Conservation (phyloP, 2,797 vertebrate genomes). For the Labroides dimidiatus region DNA sequence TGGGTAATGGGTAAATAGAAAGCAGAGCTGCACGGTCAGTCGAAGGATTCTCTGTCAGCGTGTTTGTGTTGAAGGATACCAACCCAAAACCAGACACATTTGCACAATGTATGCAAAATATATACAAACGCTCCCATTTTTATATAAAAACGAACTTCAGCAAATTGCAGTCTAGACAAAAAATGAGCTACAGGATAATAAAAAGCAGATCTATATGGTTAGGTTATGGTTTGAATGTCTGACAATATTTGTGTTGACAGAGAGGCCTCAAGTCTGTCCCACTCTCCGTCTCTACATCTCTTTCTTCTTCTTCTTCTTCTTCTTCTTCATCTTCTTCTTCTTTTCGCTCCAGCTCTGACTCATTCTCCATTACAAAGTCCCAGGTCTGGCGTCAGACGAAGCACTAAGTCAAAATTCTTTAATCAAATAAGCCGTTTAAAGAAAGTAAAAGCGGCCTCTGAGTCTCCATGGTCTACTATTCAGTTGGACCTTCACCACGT, state of each 20-base stretch:
- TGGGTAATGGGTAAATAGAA: constrained; percentile 56
- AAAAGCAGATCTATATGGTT: constrained; percentile 58
- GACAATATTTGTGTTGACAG: constrained; percentile 51
- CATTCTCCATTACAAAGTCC: constrained; percentile 73
- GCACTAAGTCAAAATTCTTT: constrained; percentile 64
- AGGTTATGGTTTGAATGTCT: constrained; percentile 41
- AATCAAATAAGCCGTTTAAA: constrained; percentile 74
- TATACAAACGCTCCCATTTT: constrained; percentile 25
- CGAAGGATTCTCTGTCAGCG: constrained; percentile 49
- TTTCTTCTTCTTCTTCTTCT: constrained; percentile 51
- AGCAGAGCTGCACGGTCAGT: constrained; percentile 35
- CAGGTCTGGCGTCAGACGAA: constrained; percentile 68
- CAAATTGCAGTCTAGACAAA: constrained; percentile 43
- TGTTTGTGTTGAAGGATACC: constrained; percentile 55
- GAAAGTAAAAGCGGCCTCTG: constrained; percentile 53
- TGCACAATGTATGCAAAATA: no score
- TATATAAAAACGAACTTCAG: constrained; percentile 50
- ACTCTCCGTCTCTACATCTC: constrained; percentile 21
- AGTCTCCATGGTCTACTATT: constrained; percentile 50
- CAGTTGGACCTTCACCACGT: constrained; percentile 50
- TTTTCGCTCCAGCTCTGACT: constrained; percentile 69
- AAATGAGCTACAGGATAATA: constrained; percentile 45
- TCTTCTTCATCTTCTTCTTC: constrained; percentile 57
- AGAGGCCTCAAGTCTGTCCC: constrained; percentile 36
- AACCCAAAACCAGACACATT: constrained; percentile 39